phyloP scores from a whole-genome alignment of 2,888 invertebrate genomes.

The Mythimna lalbum region DNA sequence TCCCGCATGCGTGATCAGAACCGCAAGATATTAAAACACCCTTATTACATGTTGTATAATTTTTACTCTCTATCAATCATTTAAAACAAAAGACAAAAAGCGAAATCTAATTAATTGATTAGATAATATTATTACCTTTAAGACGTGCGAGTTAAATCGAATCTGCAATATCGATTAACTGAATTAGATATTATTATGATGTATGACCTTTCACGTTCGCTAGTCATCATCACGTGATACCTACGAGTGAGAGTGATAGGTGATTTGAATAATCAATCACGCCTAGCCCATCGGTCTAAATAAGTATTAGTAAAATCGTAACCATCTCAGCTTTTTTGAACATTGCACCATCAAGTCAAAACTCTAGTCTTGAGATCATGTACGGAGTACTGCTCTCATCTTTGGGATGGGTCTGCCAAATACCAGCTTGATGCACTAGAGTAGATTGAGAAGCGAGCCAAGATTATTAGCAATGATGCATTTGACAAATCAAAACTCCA shows the following conservation, averaged over 20 bases:
- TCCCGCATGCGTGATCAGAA: too few species aligned
- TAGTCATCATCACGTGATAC: constrained; percentile 31
- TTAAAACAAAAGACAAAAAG: constrained; percentile 3
- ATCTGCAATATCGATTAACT: constrained; percentile 31
- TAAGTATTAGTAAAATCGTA: constrained; percentile 43
- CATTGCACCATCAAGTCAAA: neutral
- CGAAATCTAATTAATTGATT: constrained; percentile 41
- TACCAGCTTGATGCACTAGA: too few species aligned
- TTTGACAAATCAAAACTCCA: too few species aligned
- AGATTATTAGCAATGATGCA: too few species aligned
- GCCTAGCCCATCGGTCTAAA: constrained; percentile 30
- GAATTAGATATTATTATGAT: constrained; percentile 50
- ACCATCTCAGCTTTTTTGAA: constrained; percentile 21
- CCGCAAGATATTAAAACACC: too few species aligned
- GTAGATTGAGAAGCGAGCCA: too few species aligned
- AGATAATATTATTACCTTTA: constrained; percentile 39
- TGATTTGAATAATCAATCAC: constrained; percentile 46
- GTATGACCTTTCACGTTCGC: constrained; percentile 56
- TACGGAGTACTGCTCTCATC: too few species aligned
- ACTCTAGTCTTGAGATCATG: too few species aligned
- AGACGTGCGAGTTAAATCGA: constrained; percentile 25
- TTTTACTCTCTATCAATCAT: constrained; percentile 2
- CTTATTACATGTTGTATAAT: neutral
- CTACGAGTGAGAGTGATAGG: constrained; percentile 38
- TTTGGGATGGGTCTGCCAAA: too few species aligned